Percentiles rank a stretch among this genome's conserved stretches.
These are phyloP conservation scores for Stictonetta naevosa DNA, from an alignment of 2,113 vertebrate species.

Conservation along the genomic window DNA sequence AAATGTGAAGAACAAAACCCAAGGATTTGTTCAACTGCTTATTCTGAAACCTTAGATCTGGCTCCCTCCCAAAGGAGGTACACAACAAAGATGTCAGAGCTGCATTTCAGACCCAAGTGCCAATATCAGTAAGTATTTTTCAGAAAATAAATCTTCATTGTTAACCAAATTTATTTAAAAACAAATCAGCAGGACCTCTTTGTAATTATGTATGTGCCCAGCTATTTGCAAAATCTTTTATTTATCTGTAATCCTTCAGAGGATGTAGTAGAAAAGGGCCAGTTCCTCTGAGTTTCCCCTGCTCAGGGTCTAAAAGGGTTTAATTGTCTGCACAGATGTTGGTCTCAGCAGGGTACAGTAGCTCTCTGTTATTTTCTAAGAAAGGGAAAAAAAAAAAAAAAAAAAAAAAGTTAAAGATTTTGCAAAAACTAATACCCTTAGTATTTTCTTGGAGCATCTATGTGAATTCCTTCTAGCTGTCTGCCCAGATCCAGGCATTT, in stretches of 20 bases:
- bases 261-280: conserved; percentile 44
- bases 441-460: conserved; percentile 12
- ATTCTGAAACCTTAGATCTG: background rate
- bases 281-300: conserved; percentile 42
- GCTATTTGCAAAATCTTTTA: conserved; percentile 50
- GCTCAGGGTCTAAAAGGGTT: conserved; percentile 17
- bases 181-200: background rate
- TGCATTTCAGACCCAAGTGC: conserved; percentile 7
- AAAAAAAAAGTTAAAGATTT: background rate
- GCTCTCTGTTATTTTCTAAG: conserved; percentile 51
- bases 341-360: conserved; percentile 53
- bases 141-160: conserved; percentile 41
- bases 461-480: background rate
- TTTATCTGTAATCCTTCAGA: conserved; percentile 56
- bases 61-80: background rate
- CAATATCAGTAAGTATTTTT: conserved; percentile 4
- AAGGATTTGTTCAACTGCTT: background rate
- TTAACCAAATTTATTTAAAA: conserved; percentile 59
- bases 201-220: conserved; percentile 32
- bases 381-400: background rate
- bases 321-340: conserved; percentile 69
- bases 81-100: background rate
- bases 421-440: background rate
- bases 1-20: background rate
- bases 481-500: background rate